Evolutionary conservation across 2,888 invertebrate genomes (phyloP).

Genomic region (Hylaea fasciaria): DNA sequence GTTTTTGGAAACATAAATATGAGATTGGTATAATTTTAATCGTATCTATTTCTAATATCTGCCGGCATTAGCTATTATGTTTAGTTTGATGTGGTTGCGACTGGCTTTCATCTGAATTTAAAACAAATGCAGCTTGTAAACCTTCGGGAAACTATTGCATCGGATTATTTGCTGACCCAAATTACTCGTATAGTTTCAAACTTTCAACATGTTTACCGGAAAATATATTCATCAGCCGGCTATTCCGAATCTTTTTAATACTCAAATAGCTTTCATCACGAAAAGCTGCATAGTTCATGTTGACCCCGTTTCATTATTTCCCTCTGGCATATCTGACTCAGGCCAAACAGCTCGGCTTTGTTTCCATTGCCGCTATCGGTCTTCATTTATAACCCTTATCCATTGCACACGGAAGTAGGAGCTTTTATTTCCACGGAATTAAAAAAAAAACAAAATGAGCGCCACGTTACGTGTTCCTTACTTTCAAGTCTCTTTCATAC

Average conservation of each 20-base stretch:
- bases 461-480: too few relatives aligned
- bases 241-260: conserved; percentile 40
- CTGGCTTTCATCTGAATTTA: too few relatives aligned
- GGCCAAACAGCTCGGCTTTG: conserved; percentile 64
- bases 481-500: too few relatives aligned
- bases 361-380: conserved; percentile 53
- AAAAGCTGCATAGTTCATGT: conserved; percentile 52
- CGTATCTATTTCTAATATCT: background rate
- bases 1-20: background rate
- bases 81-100: too few relatives aligned
- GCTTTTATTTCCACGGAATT: conserved; percentile 35
- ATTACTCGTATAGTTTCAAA: conserved; percentile 18
- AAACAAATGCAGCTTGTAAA: too few relatives aligned
- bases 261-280: conserved; percentile 39
- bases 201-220: conserved; percentile 23
- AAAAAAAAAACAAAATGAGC: conserved; percentile 11
- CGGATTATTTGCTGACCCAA: conserved; percentile 7
- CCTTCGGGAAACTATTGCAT: conserved; percentile 2
- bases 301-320: conserved; percentile 51
- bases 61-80: too few relatives aligned
- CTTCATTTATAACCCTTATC: conserved; percentile 56
- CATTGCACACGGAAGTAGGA: conserved; percentile 45
- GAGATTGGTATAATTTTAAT: too few relatives aligned
- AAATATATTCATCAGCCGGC: conserved; percentile 29
- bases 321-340: conserved; percentile 57